A percentile compares a stretch with the other conserved stretches of the same genome.
Evolutionary conservation across 2,113 vertebrate genomes (phyloP).

Genomic region (Oriolus oriolus): DNA sequence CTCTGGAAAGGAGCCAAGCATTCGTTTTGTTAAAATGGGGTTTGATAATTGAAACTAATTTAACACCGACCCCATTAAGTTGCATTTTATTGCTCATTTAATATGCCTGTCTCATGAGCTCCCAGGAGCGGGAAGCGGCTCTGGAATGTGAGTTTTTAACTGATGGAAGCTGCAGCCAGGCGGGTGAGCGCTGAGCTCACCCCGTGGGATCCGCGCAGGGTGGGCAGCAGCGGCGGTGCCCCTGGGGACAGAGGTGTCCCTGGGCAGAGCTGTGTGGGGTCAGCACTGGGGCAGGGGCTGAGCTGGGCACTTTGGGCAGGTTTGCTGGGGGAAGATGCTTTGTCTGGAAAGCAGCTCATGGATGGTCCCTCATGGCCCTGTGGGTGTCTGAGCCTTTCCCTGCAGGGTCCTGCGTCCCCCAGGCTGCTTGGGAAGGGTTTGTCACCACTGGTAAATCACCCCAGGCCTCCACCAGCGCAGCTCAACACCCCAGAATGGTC

Average conservation of each 20-base stretch:
- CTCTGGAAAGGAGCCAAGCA: constrained; percentile 10
- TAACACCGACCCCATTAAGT: constrained; percentile 34
- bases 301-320: neutral
- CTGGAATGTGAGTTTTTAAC: neutral
- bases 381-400: neutral
- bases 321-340: neutral
- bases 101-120: neutral
- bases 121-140: neutral
- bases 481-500: neutral
- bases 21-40: constrained; percentile 48
- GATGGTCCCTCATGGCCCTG: neutral
- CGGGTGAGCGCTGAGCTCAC: neutral
- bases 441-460: neutral
- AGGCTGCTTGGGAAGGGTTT: neutral
- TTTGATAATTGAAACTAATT: constrained; percentile 56
- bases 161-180: neutral
- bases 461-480: neutral
- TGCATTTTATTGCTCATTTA: constrained; percentile 58
- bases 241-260: too few species aligned
- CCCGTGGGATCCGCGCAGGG: neutral
- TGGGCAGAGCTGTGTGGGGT: neutral
- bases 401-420: neutral
- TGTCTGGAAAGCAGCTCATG: accelerated
- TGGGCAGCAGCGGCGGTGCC: too few species aligned
- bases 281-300: accelerated